Conservation (phyloP, 1,140 invertebrate species). For the Macrobrachium rosenbergii region DNA sequence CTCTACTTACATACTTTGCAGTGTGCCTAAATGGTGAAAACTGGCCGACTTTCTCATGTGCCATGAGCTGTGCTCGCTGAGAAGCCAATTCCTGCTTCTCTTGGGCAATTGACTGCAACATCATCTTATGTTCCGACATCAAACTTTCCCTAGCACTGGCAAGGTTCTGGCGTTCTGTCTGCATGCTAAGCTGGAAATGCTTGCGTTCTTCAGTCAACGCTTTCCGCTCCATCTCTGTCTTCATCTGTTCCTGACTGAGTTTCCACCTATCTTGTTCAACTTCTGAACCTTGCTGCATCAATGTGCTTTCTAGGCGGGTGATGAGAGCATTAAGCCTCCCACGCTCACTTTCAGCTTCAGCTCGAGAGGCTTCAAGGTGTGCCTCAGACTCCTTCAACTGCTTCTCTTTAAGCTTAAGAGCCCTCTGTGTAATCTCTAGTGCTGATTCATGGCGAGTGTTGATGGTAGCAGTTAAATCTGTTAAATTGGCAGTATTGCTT, state of each 20-base stretch:
- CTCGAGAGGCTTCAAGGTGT: conserved; percentile 32
- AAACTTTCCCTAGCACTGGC: conserved; percentile 42
- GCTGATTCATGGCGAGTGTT: conserved; percentile 47
- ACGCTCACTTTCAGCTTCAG: conserved; percentile 40
- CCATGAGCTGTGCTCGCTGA: conserved; percentile 9
- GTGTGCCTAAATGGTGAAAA: too few species aligned
- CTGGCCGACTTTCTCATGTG: background rate
- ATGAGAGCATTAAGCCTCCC: conserved; percentile 37
- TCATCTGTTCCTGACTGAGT: conserved; percentile 42
- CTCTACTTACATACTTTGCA: too few species aligned
- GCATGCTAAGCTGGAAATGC: conserved; percentile 36
- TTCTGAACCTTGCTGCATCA: conserved; percentile 48
- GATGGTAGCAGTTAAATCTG: conserved; percentile 35
- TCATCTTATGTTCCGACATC: conserved; percentile 27
- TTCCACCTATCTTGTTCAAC: conserved; percentile 48
- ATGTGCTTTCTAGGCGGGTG: conserved; percentile 27
- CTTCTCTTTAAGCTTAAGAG: conserved; percentile 52
- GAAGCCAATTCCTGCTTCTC: conserved; percentile 35
- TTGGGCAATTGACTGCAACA: conserved; percentile 38
- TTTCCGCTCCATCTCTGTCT: conserved; percentile 41
- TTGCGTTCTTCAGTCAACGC: conserved; percentile 35
- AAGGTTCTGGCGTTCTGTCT: conserved; percentile 38
- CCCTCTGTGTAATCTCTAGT: conserved; percentile 46
- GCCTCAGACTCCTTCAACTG: conserved; percentile 42
- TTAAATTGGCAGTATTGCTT: conserved; percentile 40